Evolutionary conservation across 1,140 invertebrate genomes (phyloP), one percentile per base, ranked within the genome.

Genomic region (Papilio helenus): DNA sequence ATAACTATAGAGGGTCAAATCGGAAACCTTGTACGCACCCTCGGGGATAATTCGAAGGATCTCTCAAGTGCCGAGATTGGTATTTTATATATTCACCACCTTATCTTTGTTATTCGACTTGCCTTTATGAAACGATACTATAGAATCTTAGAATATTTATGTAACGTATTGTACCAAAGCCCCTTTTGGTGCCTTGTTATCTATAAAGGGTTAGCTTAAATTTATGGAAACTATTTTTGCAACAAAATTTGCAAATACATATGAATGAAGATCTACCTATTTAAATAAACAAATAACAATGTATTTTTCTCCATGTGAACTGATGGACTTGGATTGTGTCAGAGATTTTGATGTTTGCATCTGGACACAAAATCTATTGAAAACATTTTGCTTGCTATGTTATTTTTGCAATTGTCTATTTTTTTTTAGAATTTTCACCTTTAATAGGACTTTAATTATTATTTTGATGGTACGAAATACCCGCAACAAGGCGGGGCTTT

Each of bases 1-100:
- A 80, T 81, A 82, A 82, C 83, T 81, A 82, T 82, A 76, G 77
- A 68, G 80, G 79, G 73, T 82, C 79, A 82, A 82, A 79, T 83
- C 79, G 81, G 79, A 79, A 82, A 79, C 78, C 80, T 76, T 71
- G 49, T 82, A 71, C 71, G 72, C 80, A 80, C 81, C 80, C 83
- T 71, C 16, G 81, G 58, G 80, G 49, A 80, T 82, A 82, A 81
- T 85, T 73, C 55, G 55, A 65, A 80, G 79, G 49, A 71, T 55
- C 51, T 79, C 77, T 74, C 74, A 58, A 55, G 46, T 49, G 74
- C 26, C 76, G 76, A 77, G 76, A 77, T 77, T 77, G 76, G 76
- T 77, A 77, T 77, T 77, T 61, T 77, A 77, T 77, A 77, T 77
- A 77, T 77, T 61, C 29, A 77, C 76, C 51, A 77, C 55, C 51